Percentiles rank a stretch among this genome's conserved stretches.
Conservation (phyloP, 2,888 invertebrate genomes). For the Lasioglossum morio region DNA sequence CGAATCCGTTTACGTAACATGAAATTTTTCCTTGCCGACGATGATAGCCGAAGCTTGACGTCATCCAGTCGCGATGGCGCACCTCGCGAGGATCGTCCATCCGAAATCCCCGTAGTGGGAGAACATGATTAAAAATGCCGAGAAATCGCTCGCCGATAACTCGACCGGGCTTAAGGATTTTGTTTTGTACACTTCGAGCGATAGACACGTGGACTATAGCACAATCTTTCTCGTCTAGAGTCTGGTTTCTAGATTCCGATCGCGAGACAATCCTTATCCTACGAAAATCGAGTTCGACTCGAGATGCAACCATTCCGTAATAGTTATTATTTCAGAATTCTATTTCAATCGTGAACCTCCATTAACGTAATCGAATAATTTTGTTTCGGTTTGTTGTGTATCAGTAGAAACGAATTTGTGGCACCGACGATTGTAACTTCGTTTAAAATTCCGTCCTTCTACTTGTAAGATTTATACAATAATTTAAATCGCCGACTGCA, state of each 20-base stretch:
- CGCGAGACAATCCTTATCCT: not conserved
- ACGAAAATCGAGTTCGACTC: not conserved
- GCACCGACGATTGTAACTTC: too few species aligned
- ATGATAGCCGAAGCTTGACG: constrained; percentile 15
- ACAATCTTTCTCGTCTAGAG: not conserved
- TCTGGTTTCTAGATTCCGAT: not conserved
- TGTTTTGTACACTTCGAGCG: not conserved
- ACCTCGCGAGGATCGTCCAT: not conserved
- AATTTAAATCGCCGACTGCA: not conserved
- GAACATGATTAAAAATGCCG: not conserved
- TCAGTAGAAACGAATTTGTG: too few species aligned
- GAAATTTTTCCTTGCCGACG: constrained; percentile 48
- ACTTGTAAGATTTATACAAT: too few species aligned
- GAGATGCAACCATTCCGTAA: not conserved
- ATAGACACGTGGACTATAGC: not conserved
- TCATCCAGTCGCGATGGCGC: constrained; percentile 14
- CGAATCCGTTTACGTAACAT: constrained; percentile 45
- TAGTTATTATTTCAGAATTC: not conserved
- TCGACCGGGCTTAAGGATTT: not conserved
- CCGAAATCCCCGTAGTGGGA: not conserved
- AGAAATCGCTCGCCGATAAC: not conserved
- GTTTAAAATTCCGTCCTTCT: too few species aligned
- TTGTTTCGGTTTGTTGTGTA: too few species aligned
- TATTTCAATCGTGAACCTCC: too few species aligned
- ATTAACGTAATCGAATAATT: too few species aligned